Evolutionary conservation across 2,888 invertebrate species (phyloP), one percentile per base, ranked within the genome.

Genomic region (Meganola albula): DNA sequence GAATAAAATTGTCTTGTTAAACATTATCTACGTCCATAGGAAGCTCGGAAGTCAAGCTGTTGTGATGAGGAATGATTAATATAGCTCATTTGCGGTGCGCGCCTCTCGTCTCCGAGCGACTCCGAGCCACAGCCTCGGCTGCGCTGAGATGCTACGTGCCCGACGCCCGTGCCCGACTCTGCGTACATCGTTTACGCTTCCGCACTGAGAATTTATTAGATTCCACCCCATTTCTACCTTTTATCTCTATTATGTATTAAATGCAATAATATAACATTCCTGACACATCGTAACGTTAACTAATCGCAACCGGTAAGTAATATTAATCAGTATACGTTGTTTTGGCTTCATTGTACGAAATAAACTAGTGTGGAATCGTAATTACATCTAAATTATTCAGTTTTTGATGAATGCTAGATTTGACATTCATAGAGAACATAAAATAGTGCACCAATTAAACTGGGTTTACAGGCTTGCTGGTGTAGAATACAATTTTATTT

Each of bases 181-280:
- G 66, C 74, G 75, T 80, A 75, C 77, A 75, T 78, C 83, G 78
- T 82, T 80, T 82, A 73, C 74, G 76, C 74, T 84, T 79, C 80
- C 82, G 72, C 72, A 67, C 62, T 58, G 72, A 72, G 67, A 80
- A 83, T 84, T 82, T 82, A 83, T 83, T 76, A 73, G 72, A 74
- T 75, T 74, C 71, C 70, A 72, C 77, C 74, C 72, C 74, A 76
- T 78, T 79, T 77, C 74, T 77, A 74, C 72, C 70, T 77, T 80
- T 78, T 78, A 79, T 80, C 78, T 78, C 69, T 67, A 74, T 74
- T 73, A 72, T 69, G 70, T 77, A 68, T 74, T 74, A 71, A 74
- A 75, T 71, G 71, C 67, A 69, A 71, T 64, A 58, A 59, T 59
- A 63, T 63, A 56, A 52, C 60, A 58, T 56, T 44, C 49, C 53